Percentiles rank a stretch among this genome's conserved stretches.
phyloP scores from a whole-genome alignment of 2,113 vertebrate species.

The Grallaria varia region DNA sequence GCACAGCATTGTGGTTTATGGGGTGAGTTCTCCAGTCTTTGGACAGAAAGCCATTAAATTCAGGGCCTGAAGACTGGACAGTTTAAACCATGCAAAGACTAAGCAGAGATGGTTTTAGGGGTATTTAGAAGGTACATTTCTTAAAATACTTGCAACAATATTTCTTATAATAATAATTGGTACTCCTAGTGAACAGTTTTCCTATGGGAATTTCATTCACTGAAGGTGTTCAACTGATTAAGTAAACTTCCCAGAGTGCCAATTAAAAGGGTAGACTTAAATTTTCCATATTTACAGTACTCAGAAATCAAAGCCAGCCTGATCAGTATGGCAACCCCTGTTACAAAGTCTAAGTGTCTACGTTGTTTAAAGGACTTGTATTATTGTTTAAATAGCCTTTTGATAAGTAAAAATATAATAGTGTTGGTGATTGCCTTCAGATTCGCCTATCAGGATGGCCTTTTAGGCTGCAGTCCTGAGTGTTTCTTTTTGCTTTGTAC shows the following conservation, averaged over 20 bases:
- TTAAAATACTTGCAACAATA: not conserved
- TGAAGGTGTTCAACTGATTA: constrained; percentile 32
- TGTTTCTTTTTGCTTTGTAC: constrained; percentile 37
- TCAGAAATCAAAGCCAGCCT: constrained; percentile 70
- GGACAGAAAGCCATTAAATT: not conserved
- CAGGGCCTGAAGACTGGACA: not conserved
- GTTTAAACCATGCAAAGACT: not conserved
- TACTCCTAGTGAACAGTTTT: not conserved
- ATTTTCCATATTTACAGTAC: constrained; percentile 68
- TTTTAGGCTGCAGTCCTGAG: constrained; percentile 48
- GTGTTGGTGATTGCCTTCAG: constrained; percentile 65
- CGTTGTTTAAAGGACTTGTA: constrained; percentile 56
- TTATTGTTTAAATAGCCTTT: constrained; percentile 69
- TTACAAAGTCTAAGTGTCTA: constrained; percentile 64
- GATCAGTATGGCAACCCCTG: constrained; percentile 49
- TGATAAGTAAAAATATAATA: constrained; percentile 62
- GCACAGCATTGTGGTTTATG: not conserved
- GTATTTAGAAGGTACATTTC: not conserved
- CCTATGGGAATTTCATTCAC: constrained; percentile 52
- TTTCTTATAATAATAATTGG: not conserved
- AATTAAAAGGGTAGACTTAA: constrained; percentile 61
- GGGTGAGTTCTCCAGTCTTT: not conserved
- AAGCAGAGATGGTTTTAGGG: not conserved
- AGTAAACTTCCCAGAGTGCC: constrained; percentile 13
- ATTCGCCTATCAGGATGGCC: constrained; percentile 66